Evolutionary conservation across 2,888 invertebrate genomes (phyloP).

Genomic region (Lomographa bimaculata): DNA sequence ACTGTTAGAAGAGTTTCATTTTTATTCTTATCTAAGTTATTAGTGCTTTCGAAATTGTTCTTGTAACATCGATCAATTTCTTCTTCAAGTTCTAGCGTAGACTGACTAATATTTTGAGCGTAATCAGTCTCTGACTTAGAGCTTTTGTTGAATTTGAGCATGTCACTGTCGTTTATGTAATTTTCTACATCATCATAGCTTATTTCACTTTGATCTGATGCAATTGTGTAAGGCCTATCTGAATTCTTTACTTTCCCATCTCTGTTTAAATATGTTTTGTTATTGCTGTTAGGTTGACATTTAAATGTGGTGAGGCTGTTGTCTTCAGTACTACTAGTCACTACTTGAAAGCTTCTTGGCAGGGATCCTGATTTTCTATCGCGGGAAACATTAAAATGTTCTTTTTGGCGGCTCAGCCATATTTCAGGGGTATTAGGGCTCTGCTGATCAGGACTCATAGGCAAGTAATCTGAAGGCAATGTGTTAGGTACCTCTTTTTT

Average conservation of each 20-base stretch:
- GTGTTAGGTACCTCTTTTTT: conserved; percentile 58
- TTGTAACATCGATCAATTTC: conserved; percentile 80
- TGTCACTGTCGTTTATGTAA: conserved; percentile 75
- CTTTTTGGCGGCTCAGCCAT: conserved; percentile 88
- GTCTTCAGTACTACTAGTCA: conserved; percentile 80
- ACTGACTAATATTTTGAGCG: conserved; percentile 70
- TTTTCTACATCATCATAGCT: conserved; percentile 87
- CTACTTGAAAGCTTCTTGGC: conserved; percentile 90
- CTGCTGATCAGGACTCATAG: conserved; percentile 71
- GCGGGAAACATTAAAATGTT: conserved; percentile 86
- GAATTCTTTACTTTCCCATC: conserved; percentile 85
- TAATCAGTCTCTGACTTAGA: conserved; percentile 60
- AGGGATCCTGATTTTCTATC: conserved; percentile 90
- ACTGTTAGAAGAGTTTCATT: conserved; percentile 58
- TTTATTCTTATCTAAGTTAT: conserved; percentile 61
- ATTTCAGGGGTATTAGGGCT: conserved; percentile 87
- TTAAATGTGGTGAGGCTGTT: conserved; percentile 65
- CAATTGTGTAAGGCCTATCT: conserved; percentile 88
- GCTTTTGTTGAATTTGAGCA: conserved; percentile 69
- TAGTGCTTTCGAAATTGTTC: conserved; percentile 68
- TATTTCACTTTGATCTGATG: conserved; percentile 88
- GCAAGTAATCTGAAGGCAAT: conserved; percentile 63
- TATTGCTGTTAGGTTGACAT: conserved; percentile 71
- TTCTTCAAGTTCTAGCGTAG: conserved; percentile 76
- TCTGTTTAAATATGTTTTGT: conserved; percentile 81